A percentile compares a stretch with the other conserved stretches of the same genome.
These are phyloP conservation scores for Pteropus rufus DNA, from an alignment of 2,797 vertebrate genomes.

Conservation along the genomic window DNA sequence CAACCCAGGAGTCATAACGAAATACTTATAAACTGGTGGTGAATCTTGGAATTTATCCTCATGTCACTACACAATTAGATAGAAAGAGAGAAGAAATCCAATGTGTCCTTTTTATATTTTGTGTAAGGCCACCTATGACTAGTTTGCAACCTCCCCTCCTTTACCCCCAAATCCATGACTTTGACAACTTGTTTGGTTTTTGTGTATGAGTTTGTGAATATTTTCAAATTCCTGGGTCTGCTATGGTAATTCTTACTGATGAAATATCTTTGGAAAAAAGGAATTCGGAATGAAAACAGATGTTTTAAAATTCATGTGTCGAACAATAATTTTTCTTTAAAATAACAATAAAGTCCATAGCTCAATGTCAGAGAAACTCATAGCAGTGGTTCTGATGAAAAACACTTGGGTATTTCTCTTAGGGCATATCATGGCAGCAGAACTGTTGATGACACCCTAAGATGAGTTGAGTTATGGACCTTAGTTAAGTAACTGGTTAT, in stretches of 20 bases:
- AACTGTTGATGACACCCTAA: background rate
- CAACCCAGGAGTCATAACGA: background rate
- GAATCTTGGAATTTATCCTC: background rate
- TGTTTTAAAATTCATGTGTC: conserved; percentile 67
- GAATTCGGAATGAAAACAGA: conserved; percentile 77
- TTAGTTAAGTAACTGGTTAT: conserved; percentile 49
- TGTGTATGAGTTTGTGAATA: conserved; percentile 10
- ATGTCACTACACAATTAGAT: background rate
- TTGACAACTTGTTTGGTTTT: conserved; percentile 22
- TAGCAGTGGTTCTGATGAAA: conserved; percentile 59
- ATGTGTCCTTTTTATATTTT: background rate
- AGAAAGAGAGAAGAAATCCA: background rate
- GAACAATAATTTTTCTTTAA: conserved; percentile 70
- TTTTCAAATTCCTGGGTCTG: conserved; percentile 55
- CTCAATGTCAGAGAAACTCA: conserved; percentile 32
- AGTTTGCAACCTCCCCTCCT: background rate
- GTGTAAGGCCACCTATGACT: background rate
- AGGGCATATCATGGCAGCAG: background rate
- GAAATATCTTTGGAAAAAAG: conserved; percentile 58
- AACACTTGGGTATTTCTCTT: conserved; percentile 55
- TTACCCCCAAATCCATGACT: background rate
- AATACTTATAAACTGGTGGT: background rate
- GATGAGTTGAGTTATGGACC: conserved; percentile 59
- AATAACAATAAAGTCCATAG: conserved; percentile 60
- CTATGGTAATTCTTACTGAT: conserved; percentile 39